Base-by-base conservation (phyloP, 2,888 invertebrate genomes). In the Drosophila dives region DNA sequence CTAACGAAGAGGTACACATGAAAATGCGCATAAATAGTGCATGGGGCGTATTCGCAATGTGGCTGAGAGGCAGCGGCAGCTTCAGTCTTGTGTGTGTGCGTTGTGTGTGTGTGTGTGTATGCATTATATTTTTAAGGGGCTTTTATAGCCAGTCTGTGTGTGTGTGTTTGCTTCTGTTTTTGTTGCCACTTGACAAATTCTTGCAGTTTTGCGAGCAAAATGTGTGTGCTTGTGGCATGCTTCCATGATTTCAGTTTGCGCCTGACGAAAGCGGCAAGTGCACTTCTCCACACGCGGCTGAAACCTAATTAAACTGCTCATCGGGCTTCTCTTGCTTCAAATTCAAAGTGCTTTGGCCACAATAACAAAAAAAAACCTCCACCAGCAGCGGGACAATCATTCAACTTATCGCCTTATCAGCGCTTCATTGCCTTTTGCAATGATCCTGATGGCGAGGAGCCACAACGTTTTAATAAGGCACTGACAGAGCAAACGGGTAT, bases 21-120 rank as follows among this genome's bases (percentile, higher is more conserved):
- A 74, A 88, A 81, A 81, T 81, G 89, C 80, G 82, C 85, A 85
- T 89, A 89, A 87, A 80, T 89, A 89, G 89, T 87, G 68, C 61
- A 51, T 33, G 54, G 60, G 74, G 58, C 74, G 77, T 77, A 74
- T 81, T 69, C 80, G 81, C 81, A 81, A 81, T 72, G 20, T 70
- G 60, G 45, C 12, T 56, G 34, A 62, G 32, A 51, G 51, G 15
- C 32, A 51, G 36, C 11, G 34, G 15, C 23, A 60, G 20, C 68
- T 64, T 70, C 73, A 79, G 81, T 77, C 64, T 51, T 65, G 12
- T 34, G n/a, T 48, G 26, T 38, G 55, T 56, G 33, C 58, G 49
- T 45, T 50, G 48, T 59, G 23, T 45, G 58, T 50, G 56, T 45
- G 55, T 38, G 49, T 50, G 51, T 75, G 63, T 49, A 64, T 69